A percentile compares a stretch with the other conserved stretches of the same genome.
Conservation (phyloP, 2,797 vertebrate genomes). For the Decapterus maruadsi region DNA sequence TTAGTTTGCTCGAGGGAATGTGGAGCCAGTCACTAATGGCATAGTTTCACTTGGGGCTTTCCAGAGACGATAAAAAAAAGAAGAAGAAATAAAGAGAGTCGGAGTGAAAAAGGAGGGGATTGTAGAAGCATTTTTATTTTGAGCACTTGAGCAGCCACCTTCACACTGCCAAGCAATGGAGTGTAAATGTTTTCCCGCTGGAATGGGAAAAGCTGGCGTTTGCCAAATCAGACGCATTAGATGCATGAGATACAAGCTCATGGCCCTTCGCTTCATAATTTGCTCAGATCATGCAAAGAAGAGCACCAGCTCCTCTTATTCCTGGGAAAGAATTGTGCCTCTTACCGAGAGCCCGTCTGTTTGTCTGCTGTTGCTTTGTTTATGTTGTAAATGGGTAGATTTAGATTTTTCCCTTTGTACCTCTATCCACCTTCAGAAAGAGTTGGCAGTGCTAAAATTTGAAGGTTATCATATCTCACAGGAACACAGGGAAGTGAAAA, state of each 20-base stretch:
- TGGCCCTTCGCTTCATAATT: conserved; percentile 77
- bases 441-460: conserved; percentile 6
- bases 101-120: conserved; percentile 65
- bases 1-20: conserved; percentile 63
- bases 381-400: conserved; percentile 37
- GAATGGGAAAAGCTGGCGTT: conserved; percentile 81
- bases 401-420: conserved; percentile 17
- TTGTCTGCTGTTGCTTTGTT: conserved; percentile 33
- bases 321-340: conserved; percentile 44
- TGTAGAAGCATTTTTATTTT: conserved; percentile 82
- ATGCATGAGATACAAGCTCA: conserved; percentile 78
- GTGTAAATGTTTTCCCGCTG: conserved; percentile 82
- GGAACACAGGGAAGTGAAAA: neutral
- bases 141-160: conserved; percentile 84
- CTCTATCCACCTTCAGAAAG: conserved; percentile 16
- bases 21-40: conserved; percentile 70
- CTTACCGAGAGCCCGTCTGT: conserved; percentile 33
- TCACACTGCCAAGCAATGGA: conserved; percentile 80
- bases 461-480: conserved; percentile 26
- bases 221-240: conserved; percentile 84
- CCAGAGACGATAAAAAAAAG: conserved; percentile 41
- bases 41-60: conserved; percentile 64
- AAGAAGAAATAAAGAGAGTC: conserved; percentile 11
- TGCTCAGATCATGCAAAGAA: conserved; percentile 68
- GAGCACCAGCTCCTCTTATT: conserved; percentile 35